Conservation (phyloP, 2,113 vertebrate genomes). For the Herpailurus yagouaroundi region DNA sequence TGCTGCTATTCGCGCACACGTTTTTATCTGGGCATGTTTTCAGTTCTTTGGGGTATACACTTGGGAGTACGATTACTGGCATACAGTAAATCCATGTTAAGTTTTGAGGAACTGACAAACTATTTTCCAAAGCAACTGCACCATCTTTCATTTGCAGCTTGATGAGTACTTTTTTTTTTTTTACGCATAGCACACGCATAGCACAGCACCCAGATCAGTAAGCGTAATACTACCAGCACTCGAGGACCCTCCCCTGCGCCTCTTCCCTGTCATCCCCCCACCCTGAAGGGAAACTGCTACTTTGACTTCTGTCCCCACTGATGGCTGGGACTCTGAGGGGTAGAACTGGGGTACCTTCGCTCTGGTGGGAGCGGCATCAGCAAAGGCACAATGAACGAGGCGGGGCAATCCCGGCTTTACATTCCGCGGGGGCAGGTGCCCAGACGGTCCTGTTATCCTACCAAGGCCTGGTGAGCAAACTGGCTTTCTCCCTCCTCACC, state of each 20-base stretch:
- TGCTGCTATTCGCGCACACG: accelerated
- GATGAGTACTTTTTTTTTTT: not conserved
- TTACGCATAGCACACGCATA: not conserved
- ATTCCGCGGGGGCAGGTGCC: not conserved
- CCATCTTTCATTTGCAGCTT: not conserved
- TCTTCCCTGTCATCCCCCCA: not conserved
- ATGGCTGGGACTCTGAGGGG: not conserved
- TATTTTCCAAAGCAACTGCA: not conserved
- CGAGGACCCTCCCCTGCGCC: not conserved
- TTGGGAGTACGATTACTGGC: not conserved
- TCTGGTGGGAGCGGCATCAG: not conserved
- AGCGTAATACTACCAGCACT: not conserved
- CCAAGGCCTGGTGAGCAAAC: not conserved
- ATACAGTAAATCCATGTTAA: not conserved
- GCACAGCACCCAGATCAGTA: not conserved
- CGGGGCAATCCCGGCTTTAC: not conserved
- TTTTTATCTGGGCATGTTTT: not conserved
- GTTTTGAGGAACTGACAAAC: not conserved
- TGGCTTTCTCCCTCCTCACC: not conserved
- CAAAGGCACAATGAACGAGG: not conserved
- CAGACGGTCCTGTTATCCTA: not conserved
- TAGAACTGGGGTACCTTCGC: not conserved
- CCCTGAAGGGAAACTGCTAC: not conserved
- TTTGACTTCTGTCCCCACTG: not conserved
- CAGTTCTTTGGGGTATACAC: not conserved